Evolutionary conservation across 2,797 vertebrate species (phyloP).

Genomic region (Babyrousa celebensis): DNA sequence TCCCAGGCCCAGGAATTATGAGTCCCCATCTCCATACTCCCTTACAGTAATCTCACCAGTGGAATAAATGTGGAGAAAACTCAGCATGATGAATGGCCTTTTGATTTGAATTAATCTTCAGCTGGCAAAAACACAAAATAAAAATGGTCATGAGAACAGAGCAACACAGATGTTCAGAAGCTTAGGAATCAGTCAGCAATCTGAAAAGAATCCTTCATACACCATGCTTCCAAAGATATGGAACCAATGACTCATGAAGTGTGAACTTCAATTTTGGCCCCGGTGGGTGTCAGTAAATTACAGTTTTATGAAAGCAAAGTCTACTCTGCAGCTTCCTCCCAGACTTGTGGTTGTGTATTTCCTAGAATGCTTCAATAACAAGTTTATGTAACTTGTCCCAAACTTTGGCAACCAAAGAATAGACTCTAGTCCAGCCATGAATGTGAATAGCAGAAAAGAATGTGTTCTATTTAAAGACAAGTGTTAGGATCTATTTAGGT

Average conservation of each 20-base stretch:
- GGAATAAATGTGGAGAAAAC: neutral
- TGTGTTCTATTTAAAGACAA: slow-evolving; percentile 34
- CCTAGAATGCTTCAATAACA: slow-evolving; percentile 78
- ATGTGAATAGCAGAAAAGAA: slow-evolving; percentile 13
- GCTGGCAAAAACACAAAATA: slow-evolving; percentile 59
- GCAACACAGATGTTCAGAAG: slow-evolving; percentile 69
- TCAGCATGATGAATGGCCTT: slow-evolving; percentile 30
- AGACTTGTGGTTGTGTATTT: slow-evolving; percentile 70
- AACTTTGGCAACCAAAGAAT: slow-evolving; percentile 53
- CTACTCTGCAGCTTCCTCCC: slow-evolving; percentile 12
- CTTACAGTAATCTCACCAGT: neutral
- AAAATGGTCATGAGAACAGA: neutral
- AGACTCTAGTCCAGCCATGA: neutral
- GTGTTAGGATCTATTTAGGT: neutral
- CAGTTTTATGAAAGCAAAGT: slow-evolving; percentile 64
- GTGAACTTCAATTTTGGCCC: slow-evolving; percentile 72
- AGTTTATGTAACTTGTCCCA: slow-evolving; percentile 70
- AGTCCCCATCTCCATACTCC: neutral
- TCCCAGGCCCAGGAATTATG: neutral
- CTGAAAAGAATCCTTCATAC: neutral
- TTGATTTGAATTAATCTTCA: slow-evolving; percentile 79
- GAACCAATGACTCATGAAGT: slow-evolving; percentile 66
- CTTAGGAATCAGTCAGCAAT: neutral
- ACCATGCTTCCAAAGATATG: slow-evolving; percentile 49
- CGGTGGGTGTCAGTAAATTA: slow-evolving; percentile 74